phyloP scores from a whole-genome alignment of 2,888 invertebrate genomes.

The Rhimphoctona megacephalus region DNA sequence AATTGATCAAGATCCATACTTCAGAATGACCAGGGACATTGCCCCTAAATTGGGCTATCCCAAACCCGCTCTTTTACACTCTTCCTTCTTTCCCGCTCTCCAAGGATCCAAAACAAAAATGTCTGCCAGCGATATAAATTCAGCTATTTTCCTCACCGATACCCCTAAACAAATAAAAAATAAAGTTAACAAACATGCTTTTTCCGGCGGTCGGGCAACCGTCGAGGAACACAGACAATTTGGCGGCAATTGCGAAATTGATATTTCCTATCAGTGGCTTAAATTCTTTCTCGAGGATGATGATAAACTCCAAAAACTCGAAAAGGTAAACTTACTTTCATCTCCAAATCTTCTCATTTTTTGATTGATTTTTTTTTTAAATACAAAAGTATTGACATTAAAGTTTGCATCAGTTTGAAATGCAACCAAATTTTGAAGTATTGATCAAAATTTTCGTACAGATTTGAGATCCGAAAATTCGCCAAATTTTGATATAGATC shows the following conservation, averaged over 20 bases:
- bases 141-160: constrained; percentile 98
- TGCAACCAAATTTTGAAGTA: neutral
- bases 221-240: constrained; percentile 95
- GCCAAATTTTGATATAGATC: too few relatives aligned
- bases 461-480: too few relatives aligned
- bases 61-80: constrained; percentile 95
- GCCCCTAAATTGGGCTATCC: constrained; percentile 94
- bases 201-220: constrained; percentile 97
- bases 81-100: constrained; percentile 95
- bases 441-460: too few relatives aligned
- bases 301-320: constrained; percentile 91
- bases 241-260: constrained; percentile 98
- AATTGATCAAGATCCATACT: constrained; percentile 99
- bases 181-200: constrained; percentile 98
- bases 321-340: constrained; percentile 84
- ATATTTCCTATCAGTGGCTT: constrained; percentile 97
- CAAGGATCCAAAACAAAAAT: constrained; percentile 99
- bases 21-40: constrained; percentile 99
- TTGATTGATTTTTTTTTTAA: neutral
- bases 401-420: neutral
- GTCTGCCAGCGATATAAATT: constrained; percentile 97
- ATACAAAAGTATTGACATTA: neutral
- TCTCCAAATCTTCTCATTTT: neutral
- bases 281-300: constrained; percentile 98
- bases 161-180: constrained; percentile 98